Conservation (phyloP, 2,113 vertebrate genomes). For the Podarcis cretensis region DNA sequence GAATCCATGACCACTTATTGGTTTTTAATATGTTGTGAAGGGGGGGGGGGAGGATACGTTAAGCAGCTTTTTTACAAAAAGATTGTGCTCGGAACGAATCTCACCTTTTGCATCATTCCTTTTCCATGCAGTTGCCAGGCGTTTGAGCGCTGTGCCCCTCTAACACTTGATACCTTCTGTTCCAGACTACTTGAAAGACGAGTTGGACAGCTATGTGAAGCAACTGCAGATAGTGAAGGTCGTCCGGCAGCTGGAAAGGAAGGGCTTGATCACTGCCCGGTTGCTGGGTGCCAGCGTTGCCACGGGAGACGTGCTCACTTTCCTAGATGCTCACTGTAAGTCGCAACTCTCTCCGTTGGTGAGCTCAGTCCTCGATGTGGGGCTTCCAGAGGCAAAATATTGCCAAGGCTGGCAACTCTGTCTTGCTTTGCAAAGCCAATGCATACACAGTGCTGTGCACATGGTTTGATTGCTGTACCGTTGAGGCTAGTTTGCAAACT, state of each 20-base stretch:
- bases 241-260: slow-evolving; percentile 88
- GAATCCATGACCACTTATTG: not conserved
- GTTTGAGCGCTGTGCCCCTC: too few species aligned
- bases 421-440: not conserved
- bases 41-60: too few species aligned
- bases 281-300: slow-evolving; percentile 91
- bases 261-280: slow-evolving; percentile 93
- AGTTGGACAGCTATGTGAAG: slow-evolving; percentile 83
- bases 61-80: too few species aligned
- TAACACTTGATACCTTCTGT: slow-evolving; percentile 1
- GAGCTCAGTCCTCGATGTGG: not conserved
- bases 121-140: not conserved
- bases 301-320: slow-evolving; percentile 90
- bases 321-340: slow-evolving; percentile 96
- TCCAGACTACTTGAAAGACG: slow-evolving; percentile 86
- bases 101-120: not conserved
- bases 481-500: not conserved
- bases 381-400: not conserved
- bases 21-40: not conserved
- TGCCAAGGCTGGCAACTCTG: too few species aligned
- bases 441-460: not conserved
- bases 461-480: not conserved
- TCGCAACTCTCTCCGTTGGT: not conserved
- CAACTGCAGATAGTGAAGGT: slow-evolving; percentile 89
- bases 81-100: not conserved